A percentile compares a stretch with the other conserved stretches of the same genome.
These are phyloP conservation scores for Lates japonicus DNA, from an alignment of 2,797 vertebrate genomes.

Conservation along the genomic window DNA sequence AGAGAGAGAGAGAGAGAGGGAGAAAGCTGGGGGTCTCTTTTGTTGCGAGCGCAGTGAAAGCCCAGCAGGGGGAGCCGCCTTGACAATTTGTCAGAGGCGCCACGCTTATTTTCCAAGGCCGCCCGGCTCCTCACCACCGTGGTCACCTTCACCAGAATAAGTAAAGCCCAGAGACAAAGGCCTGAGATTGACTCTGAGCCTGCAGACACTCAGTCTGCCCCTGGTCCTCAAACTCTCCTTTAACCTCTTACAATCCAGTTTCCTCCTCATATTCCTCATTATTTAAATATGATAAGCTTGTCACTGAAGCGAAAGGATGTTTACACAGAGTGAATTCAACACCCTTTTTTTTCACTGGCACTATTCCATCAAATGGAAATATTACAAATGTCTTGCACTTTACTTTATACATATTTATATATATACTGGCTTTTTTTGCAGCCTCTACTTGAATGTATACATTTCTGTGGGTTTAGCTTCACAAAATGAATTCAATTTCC, in stretches of 20 bases:
- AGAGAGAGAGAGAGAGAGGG: slow-evolving; percentile 12
- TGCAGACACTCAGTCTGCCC: slow-evolving; percentile 40
- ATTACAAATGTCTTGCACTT: background rate
- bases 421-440: too few species aligned
- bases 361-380: background rate
- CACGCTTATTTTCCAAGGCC: slow-evolving; percentile 57
- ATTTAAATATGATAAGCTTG: background rate
- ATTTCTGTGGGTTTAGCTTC: background rate
- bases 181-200: slow-evolving; percentile 25
- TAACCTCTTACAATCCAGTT: background rate
- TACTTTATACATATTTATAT: background rate
- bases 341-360: background rate
- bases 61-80: slow-evolving; percentile 81
- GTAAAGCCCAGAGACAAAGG: slow-evolving; percentile 51
- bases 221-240: slow-evolving; percentile 18
- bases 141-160: slow-evolving; percentile 50
- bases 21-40: slow-evolving; percentile 61
- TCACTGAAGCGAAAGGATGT: background rate
- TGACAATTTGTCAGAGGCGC: slow-evolving; percentile 76
- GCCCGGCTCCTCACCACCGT: slow-evolving; percentile 43
- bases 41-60: slow-evolving; percentile 74
- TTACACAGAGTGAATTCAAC: background rate
- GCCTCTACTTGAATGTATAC: too few species aligned
- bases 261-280: background rate
- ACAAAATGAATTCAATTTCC: background rate